Conservation (phyloP, 2,888 invertebrate genomes). For the Cerceris rybyensis region DNA sequence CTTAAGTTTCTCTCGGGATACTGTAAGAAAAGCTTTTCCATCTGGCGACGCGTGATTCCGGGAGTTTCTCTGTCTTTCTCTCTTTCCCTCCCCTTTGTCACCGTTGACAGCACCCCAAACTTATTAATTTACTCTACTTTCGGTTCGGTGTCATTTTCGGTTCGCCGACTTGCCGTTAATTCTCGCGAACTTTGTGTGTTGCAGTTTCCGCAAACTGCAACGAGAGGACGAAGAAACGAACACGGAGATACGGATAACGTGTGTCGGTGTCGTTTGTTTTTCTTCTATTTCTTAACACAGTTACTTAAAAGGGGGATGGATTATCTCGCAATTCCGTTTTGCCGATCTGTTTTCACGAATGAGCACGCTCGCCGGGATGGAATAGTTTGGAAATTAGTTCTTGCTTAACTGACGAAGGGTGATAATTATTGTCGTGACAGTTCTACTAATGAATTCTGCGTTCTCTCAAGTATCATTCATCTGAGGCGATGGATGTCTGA, state of each 20-base stretch:
- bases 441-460: too few species aligned
- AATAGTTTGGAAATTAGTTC: too few species aligned
- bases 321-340: too few species aligned
- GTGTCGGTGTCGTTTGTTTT: neutral
- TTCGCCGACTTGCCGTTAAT: slow-evolving; percentile 33
- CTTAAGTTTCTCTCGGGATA: slow-evolving; percentile 29
- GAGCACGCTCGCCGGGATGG: too few species aligned
- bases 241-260: neutral
- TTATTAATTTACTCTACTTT: slow-evolving; percentile 64
- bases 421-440: too few species aligned
- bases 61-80: neutral
- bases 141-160: slow-evolving; percentile 25
- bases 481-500: too few species aligned
- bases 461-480: too few species aligned
- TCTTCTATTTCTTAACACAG: too few species aligned
- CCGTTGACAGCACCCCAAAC: slow-evolving; percentile 39
- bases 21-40: slow-evolving; percentile 36
- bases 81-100: slow-evolving; percentile 11
- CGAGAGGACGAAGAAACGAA: neutral
- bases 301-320: too few species aligned
- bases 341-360: too few species aligned
- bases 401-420: too few species aligned
- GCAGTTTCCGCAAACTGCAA: neutral
- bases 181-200: slow-evolving; percentile 25
- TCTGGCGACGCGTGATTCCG: slow-evolving; percentile 44